Conservation (phyloP, 1,140 invertebrate species). For the Pygmarrhopalites habei region DNA sequence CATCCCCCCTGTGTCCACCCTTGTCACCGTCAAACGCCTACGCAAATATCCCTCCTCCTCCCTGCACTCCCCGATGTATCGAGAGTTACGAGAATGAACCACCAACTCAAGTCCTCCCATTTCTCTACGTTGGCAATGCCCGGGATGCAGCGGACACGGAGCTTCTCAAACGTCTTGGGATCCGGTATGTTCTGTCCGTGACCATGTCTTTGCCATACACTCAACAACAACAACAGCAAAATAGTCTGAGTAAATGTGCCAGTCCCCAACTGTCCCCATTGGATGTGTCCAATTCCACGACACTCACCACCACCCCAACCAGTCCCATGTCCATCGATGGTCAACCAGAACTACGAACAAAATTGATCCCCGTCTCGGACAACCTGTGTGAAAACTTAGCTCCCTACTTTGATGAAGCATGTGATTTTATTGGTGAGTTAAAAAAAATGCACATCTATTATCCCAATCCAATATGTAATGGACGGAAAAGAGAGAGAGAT, state of each 20-base stretch:
- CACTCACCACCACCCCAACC: not conserved
- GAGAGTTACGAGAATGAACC: constrained; percentile 38
- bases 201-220: constrained; percentile 68
- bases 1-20: constrained; percentile 40
- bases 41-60: constrained; percentile 37
- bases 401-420: constrained; percentile 86
- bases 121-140: constrained; percentile 79
- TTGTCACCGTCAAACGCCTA: constrained; percentile 38
- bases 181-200: constrained; percentile 72
- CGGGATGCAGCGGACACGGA: constrained; percentile 68
- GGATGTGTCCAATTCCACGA: not conserved
- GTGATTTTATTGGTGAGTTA: constrained; percentile 79
- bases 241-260: constrained; percentile 37
- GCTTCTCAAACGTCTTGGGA: constrained; percentile 57
- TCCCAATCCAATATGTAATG: constrained; percentile 1
- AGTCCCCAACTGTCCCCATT: too few relatives aligned
- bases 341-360: constrained; percentile 30
- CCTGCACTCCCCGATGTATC: constrained; percentile 35
- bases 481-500: too few relatives aligned
- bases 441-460: not conserved
- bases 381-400: constrained; percentile 81
- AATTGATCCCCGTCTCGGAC: constrained; percentile 50
- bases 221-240: constrained; percentile 46
- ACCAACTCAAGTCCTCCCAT: constrained; percentile 63
- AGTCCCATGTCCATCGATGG: constrained; percentile 8